Conservation (phyloP, 2,888 invertebrate genomes). For the Drosophila phalerata region DNA sequence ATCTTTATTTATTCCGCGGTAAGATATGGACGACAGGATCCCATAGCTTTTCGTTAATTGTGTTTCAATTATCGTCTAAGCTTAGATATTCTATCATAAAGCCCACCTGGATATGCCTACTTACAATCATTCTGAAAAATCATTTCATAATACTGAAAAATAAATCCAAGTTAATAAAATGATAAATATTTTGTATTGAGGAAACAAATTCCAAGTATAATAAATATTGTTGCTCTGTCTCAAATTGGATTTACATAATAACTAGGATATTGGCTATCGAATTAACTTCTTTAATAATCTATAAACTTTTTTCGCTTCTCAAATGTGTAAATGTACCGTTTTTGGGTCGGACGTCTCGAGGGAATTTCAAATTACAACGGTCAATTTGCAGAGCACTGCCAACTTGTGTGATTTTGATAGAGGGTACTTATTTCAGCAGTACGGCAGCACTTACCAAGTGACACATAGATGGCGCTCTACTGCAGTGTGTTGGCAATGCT, state of each 20-base stretch:
- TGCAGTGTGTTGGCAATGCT: neutral
- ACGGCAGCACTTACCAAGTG: slow-evolving; percentile 9
- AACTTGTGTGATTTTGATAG: neutral
- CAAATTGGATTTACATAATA: too few relatives aligned
- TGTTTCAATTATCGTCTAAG: neutral
- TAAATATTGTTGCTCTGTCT: neutral
- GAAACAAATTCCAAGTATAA: neutral
- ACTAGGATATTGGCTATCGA: too few relatives aligned
- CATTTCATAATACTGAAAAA: slow-evolving; percentile 5
- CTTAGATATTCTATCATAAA: too few relatives aligned
- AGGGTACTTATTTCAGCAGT: neutral
- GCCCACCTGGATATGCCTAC: neutral
- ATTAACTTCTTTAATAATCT: too few relatives aligned
- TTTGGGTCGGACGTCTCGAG: too few relatives aligned
- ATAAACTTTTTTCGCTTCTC: too few relatives aligned
- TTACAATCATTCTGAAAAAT: neutral
- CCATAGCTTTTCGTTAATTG: too few relatives aligned
- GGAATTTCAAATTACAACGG: too few relatives aligned
- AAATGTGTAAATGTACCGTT: too few relatives aligned
- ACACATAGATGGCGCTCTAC: slow-evolving; percentile 38
- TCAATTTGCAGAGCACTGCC: too few relatives aligned
- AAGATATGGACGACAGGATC: too few relatives aligned
- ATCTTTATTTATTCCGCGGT: neutral
- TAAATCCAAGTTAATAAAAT: slow-evolving; percentile 30
- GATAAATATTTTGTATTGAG: slow-evolving; percentile 5